A percentile compares a stretch with the other conserved stretches of the same genome.
These are phyloP conservation scores for Meteorus sp. DNA, from an alignment of 1,140 invertebrate species.

Conservation along the genomic window DNA sequence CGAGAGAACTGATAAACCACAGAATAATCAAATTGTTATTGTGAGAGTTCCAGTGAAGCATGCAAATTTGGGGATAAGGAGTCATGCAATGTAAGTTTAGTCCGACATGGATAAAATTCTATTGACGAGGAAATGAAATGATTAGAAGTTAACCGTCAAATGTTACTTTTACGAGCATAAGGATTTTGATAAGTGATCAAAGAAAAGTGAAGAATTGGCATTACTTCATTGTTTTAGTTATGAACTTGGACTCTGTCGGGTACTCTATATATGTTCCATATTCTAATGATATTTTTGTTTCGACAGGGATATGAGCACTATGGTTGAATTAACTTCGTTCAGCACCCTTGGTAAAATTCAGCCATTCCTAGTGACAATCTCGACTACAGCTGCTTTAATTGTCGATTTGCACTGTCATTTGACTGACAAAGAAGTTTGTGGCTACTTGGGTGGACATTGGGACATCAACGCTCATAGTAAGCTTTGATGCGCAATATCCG, in stretches of 20 bases:
- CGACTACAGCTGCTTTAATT: slow-evolving; percentile 83
- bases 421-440: slow-evolving; percentile 88
- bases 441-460: slow-evolving; percentile 93
- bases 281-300: slow-evolving; percentile 35
- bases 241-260: not conserved
- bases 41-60: slow-evolving; percentile 57
- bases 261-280: too few species aligned
- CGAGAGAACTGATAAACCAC: slow-evolving; percentile 38
- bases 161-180: too few species aligned
- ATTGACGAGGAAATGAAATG: too few species aligned
- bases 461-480: slow-evolving; percentile 92
- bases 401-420: slow-evolving; percentile 94
- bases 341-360: slow-evolving; percentile 86
- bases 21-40: slow-evolving; percentile 33
- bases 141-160: too few species aligned
- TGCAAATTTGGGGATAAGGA: slow-evolving; percentile 56
- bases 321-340: slow-evolving; percentile 87
- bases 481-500: slow-evolving; percentile 31
- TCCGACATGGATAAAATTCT: not conserved
- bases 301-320: slow-evolving; percentile 81
- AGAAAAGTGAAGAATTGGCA: too few species aligned
- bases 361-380: slow-evolving; percentile 87
- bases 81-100: slow-evolving; percentile 52
- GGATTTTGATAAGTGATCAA: too few species aligned
- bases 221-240: slow-evolving; percentile 1